Evolutionary conservation across 2,888 invertebrate species (phyloP), one percentile per base, ranked within the genome.

Genomic region (Xestia ashworthii): DNA sequence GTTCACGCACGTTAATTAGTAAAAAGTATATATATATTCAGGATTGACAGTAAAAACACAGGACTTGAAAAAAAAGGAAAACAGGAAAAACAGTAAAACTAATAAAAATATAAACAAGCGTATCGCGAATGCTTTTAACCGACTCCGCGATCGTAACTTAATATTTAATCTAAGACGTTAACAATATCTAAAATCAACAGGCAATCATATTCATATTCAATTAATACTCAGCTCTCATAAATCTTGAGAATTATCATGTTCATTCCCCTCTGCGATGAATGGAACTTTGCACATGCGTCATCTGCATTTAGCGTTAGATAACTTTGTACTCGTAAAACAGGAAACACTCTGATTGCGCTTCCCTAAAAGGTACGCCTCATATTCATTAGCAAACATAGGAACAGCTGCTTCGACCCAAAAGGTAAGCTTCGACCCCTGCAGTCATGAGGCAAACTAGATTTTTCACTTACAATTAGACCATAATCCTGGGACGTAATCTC

Each of bases 301-400:
- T 76, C 64, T 66, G 38, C 5, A 73, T 14, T 76, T 50, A 75
- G 32, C 41, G 55, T 69, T 58, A 69, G 81, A 75, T 55, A 81
- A 65, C 68, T 58, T 46, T 44, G 58, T 58, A 65, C 58, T 12
- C 12, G 25, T 65, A 55, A 25, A 76, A 50, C 76, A 80, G 80
- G 76, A 80, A 76, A 67, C n/a, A 65, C 64, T 76, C 65, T 76
- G 80, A 80, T 80, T 80, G 68, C 69, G 50, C 65, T 38, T 69
- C 82, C 64, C 46, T 82, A 82, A 55, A 80, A 50, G 80, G 76
- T n/a, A 16, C 44, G 58, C 22, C 19, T 76, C 32, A 64, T 76
- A 68, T 82, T 80, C 64, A 80, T 82, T 82, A 76, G 68, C 50
- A 69, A 22, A 19, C 38, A n/a, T 50, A 58, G 53, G 58, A 76